Base-by-base conservation (phyloP, 1,140 invertebrate genomes). In the Penaeus vannamei region DNA sequence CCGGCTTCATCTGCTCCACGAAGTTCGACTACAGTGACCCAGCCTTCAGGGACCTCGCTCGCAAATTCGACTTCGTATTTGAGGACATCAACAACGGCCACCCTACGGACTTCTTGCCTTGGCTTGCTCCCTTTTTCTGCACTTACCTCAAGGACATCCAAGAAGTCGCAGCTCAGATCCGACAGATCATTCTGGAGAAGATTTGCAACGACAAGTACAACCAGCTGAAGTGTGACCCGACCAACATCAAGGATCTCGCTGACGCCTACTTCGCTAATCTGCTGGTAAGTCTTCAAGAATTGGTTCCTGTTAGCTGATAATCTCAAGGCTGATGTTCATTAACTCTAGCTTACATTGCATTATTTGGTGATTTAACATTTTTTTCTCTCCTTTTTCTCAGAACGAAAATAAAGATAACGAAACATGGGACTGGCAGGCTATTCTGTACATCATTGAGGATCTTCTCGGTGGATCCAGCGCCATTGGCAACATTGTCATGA, bases 31-130 rank as follows among this genome's bases (percentile, higher is more conserved):
- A 95, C 36, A 94, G 95, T 12, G 95, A 98, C 91, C 20, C 90
- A 0, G 94, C 94, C 5, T 98, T 97, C 93, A 92, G 93, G 19
- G 93, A 95, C 84, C 94, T 97, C 87, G 95, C 97, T 0, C 92
- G 94, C 32, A 95, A 95, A 91, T 98, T 97, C 92, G 97, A 98
- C 91, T 95, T 95, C 84, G 96, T 98, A 5, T 98, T 98, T 93
- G 97, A 95, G 94, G 97, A 98, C 92, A 93, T 98, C 77, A 98
- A 98, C 92, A 96, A 97, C 92, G 97, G 97, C 0, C 97, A 97
- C 92, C 95, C 96, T 0, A 95, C 97, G 0, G 97, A 98, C 92
- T 97, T 98, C 92, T 92, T 98, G n/a, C 97, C 97, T 0, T 96
- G 96, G 94, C 92, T 98, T 1, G 93, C 95, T 85, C 96, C 96